A percentile compares a stretch with the other conserved stretches of the same genome.
Evolutionary conservation across 2,888 invertebrate genomes (phyloP).

Genomic region (Endotricha flammealis): DNA sequence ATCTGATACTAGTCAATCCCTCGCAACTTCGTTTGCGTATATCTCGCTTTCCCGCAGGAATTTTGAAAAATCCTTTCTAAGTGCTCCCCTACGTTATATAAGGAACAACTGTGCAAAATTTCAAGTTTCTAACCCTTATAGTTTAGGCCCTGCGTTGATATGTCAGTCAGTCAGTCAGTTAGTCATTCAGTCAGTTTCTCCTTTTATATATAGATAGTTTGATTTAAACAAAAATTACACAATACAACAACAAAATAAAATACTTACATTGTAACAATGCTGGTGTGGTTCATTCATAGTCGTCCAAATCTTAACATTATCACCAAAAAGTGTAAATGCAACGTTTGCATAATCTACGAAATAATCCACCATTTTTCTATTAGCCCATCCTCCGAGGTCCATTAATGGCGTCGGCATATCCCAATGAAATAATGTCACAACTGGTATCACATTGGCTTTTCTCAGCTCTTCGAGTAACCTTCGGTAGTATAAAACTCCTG

Average conservation of each 20-base stretch:
- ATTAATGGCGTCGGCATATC: slow-evolving; percentile 73
- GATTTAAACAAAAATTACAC: too few species aligned
- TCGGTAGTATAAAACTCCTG: slow-evolving; percentile 86
- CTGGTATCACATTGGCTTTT: slow-evolving; percentile 81
- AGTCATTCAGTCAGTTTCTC: too few species aligned
- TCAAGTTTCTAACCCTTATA: too few species aligned
- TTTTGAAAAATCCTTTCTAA: too few species aligned
- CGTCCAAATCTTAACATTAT: slow-evolving; percentile 83
- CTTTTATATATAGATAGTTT: too few species aligned
- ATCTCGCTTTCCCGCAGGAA: too few species aligned
- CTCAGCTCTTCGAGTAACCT: slow-evolving; percentile 83
- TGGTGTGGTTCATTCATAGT: slow-evolving; percentile 86
- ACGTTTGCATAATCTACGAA: slow-evolving; percentile 76
- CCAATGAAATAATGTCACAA: slow-evolving; percentile 83
- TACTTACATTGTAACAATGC: slow-evolving; percentile 66
- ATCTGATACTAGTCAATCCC: too few species aligned
- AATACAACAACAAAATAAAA: background rate
- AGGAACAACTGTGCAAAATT: too few species aligned
- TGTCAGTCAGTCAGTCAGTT: too few species aligned
- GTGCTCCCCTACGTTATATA: too few species aligned
- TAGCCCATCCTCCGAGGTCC: slow-evolving; percentile 74
- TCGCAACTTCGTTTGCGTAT: too few species aligned
- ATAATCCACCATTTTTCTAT: slow-evolving; percentile 70
- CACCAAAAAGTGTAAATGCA: slow-evolving; percentile 79
- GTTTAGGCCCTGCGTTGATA: too few species aligned